Percentiles rank a stretch among this genome's conserved stretches.
These are phyloP conservation scores for Diuraphis noxia DNA, from an alignment of 1,140 invertebrate species.

Conservation along the genomic window DNA sequence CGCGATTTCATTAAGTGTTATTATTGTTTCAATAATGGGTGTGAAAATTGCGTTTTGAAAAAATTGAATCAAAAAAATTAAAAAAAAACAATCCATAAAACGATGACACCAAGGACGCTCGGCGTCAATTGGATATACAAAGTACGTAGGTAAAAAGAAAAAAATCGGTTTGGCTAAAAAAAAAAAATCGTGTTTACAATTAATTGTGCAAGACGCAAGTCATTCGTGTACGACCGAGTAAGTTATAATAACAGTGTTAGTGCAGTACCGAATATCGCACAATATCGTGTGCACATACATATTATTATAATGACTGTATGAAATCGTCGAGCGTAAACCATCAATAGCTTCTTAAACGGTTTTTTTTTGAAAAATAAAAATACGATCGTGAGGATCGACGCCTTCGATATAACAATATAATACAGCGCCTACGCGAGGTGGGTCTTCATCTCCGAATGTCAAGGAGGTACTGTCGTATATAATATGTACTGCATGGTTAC, in stretches of 20 bases:
- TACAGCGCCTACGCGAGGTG: background rate
- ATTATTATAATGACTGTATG: background rate
- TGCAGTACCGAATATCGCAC: background rate
- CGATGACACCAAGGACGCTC: background rate
- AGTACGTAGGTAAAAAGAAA: background rate
- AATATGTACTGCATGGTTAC: background rate
- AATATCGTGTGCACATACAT: background rate
- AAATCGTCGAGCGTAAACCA: background rate
- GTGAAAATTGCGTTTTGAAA: background rate
- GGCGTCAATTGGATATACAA: background rate
- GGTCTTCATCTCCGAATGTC: slow-evolving; percentile 1
- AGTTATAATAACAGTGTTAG: background rate
- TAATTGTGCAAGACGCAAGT: background rate
- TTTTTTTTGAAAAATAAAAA: background rate
- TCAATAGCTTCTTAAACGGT: background rate
- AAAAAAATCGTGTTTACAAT: background rate
- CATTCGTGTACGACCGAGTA: background rate
- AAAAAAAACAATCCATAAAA: background rate
- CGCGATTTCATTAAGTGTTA: background rate
- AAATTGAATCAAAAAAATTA: background rate
- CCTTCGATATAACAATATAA: background rate
- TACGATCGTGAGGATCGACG: slow-evolving; percentile 14
- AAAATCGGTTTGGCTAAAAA: background rate
- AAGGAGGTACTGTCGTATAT: background rate
- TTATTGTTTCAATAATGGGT: background rate